Percentiles rank a stretch among this genome's conserved stretches.
Conservation (phyloP, 2,888 invertebrate genomes). For the Drosophila niveifrons region DNA sequence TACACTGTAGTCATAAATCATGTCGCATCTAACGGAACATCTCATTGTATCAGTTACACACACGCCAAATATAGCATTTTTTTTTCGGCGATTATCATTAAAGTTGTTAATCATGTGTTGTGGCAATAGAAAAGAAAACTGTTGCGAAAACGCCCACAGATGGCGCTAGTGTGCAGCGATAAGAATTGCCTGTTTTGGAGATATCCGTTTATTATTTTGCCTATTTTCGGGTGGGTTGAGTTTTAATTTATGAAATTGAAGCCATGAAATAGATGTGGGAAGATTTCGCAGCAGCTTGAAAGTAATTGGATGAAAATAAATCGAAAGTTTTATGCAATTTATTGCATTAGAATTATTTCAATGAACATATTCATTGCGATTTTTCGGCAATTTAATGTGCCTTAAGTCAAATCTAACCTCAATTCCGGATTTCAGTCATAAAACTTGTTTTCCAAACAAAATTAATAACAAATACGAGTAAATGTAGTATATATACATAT, state of each 20-base stretch:
- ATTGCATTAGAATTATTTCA: not conserved
- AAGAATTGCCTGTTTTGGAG: constrained; percentile 4
- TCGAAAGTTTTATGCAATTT: not conserved
- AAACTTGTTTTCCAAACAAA: not conserved
- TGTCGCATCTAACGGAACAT: constrained; percentile 17
- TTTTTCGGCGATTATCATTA: constrained; percentile 22
- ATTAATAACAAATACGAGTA: constrained; percentile 6
- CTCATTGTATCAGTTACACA: constrained; percentile 22
- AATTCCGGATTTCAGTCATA: not conserved
- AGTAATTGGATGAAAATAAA: too few species aligned
- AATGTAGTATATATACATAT: not conserved
- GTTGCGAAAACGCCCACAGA: constrained; percentile 15
- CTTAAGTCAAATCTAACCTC: not conserved
- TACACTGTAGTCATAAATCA: constrained; percentile 45
- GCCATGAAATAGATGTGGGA: too few species aligned
- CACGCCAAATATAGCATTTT: not conserved
- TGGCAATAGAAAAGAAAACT: not conserved
- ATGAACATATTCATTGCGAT: not conserved
- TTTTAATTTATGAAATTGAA: not conserved
- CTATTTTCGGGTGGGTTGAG: not conserved
- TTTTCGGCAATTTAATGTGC: not conserved
- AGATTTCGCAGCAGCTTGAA: too few species aligned
- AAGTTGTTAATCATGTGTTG: constrained; percentile 33
- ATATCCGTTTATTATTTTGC: constrained; percentile 11
- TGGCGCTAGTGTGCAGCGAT: constrained; percentile 17